Percentiles rank a stretch among this genome's conserved stretches.
Conservation (phyloP, 2,888 invertebrate species). For the Mantis religiosa region DNA sequence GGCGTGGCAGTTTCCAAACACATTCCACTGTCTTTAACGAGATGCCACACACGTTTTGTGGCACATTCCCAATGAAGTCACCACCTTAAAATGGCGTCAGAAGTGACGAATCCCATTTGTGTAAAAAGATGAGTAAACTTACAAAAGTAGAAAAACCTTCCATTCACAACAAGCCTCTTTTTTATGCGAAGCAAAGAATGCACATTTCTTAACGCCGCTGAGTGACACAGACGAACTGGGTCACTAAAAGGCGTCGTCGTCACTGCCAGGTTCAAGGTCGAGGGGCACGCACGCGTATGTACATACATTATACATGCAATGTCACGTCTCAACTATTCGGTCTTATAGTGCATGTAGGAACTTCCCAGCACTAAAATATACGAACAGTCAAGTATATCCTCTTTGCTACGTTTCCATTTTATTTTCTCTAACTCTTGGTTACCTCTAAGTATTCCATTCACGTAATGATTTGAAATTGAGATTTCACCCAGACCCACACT, state of each 20-base stretch:
- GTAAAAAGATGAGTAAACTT: background rate
- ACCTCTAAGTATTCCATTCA: too few species aligned
- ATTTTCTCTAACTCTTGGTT: too few species aligned
- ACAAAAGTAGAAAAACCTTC: background rate
- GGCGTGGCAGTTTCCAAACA: background rate
- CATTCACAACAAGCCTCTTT: background rate
- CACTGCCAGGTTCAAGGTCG: background rate
- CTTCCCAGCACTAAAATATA: too few species aligned
- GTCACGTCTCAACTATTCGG: background rate
- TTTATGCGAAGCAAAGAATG: too few species aligned
- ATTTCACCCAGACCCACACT: too few species aligned
- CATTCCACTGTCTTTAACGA: background rate
- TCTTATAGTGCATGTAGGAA: too few species aligned
- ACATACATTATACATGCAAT: background rate
- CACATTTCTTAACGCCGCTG: background rate
- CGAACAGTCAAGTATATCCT: too few species aligned
- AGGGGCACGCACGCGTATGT: background rate
- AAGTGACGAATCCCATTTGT: background rate
- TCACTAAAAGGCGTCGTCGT: background rate
- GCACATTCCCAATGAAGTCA: background rate
- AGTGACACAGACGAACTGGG: background rate
- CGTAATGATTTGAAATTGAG: too few species aligned
- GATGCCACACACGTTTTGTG: background rate
- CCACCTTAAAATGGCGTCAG: background rate
- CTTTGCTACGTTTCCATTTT: too few species aligned